Conservation (phyloP, 2,888 invertebrate genomes). For the Eristalinus sepulchralis region DNA sequence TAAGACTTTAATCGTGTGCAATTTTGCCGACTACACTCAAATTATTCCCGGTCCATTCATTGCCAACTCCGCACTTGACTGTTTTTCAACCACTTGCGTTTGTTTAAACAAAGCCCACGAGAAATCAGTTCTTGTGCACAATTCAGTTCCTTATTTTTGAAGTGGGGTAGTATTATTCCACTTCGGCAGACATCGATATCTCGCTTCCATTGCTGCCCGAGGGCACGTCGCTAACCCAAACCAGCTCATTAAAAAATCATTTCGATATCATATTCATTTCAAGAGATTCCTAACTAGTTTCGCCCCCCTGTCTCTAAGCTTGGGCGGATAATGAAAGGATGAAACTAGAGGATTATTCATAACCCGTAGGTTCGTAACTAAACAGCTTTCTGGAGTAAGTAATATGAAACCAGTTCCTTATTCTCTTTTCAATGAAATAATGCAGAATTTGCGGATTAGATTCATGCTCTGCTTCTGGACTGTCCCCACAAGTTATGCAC, state of each 20-base stretch:
- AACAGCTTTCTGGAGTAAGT: too few species aligned
- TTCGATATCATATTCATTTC: neutral
- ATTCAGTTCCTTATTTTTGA: neutral
- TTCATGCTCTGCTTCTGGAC: neutral
- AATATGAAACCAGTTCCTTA: too few species aligned
- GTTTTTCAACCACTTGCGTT: too few species aligned
- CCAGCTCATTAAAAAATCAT: neutral
- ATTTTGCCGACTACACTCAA: too few species aligned
- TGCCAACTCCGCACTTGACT: too few species aligned
- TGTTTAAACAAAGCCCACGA: neutral
- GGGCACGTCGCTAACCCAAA: neutral
- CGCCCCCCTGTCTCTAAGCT: too few species aligned
- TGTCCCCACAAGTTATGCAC: neutral
- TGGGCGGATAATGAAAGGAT: neutral
- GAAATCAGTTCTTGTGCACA: neutral
- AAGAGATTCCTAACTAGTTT: neutral
- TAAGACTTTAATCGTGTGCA: too few species aligned
- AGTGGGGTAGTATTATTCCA: neutral
- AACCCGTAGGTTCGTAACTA: too few species aligned
- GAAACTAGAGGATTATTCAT: neutral
- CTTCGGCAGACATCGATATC: neutral
- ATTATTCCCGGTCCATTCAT: too few species aligned
- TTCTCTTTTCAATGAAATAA: neutral
- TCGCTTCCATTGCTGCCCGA: neutral
- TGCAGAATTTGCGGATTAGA: neutral